Evolutionary conservation across 1,140 invertebrate species (phyloP).

Genomic region (Bactericera cockerelli): DNA sequence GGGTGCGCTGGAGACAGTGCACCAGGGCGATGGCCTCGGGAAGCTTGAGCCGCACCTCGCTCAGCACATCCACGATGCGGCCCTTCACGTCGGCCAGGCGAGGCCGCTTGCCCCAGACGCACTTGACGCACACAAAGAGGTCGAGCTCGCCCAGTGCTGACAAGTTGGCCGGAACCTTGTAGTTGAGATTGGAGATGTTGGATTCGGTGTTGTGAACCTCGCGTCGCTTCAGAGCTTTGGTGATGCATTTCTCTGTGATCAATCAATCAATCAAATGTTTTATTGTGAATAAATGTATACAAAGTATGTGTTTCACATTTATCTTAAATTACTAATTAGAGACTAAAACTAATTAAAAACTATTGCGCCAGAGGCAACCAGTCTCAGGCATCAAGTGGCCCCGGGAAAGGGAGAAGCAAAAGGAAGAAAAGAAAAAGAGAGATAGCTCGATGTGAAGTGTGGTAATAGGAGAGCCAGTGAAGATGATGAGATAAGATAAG

Average conservation of each 20-base stretch:
- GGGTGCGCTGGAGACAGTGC: background rate
- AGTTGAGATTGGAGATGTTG: background rate
- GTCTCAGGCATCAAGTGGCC: too few relatives aligned
- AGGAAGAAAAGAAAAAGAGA: background rate
- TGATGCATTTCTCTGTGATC: conserved; percentile 5
- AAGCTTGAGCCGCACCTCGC: background rate
- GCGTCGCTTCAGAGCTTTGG: background rate
- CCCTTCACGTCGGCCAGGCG: background rate
- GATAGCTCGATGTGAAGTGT: too few relatives aligned
- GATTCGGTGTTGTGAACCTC: background rate
- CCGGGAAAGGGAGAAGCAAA: background rate
- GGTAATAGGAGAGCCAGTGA: too few relatives aligned
- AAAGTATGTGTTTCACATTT: too few relatives aligned
- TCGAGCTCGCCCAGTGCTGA: background rate
- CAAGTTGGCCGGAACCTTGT: background rate
- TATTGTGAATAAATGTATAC: too few relatives aligned
- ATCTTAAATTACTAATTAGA: too few relatives aligned
- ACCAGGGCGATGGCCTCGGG: background rate
- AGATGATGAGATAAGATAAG: background rate
- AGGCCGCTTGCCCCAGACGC: background rate
- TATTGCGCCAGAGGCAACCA: too few relatives aligned
- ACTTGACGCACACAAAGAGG: background rate
- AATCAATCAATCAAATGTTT: too few relatives aligned
- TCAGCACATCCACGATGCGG: background rate
- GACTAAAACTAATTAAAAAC: too few relatives aligned